Conservation (phyloP, 2,113 vertebrate species). For the Pygoscelis adeliae region DNA sequence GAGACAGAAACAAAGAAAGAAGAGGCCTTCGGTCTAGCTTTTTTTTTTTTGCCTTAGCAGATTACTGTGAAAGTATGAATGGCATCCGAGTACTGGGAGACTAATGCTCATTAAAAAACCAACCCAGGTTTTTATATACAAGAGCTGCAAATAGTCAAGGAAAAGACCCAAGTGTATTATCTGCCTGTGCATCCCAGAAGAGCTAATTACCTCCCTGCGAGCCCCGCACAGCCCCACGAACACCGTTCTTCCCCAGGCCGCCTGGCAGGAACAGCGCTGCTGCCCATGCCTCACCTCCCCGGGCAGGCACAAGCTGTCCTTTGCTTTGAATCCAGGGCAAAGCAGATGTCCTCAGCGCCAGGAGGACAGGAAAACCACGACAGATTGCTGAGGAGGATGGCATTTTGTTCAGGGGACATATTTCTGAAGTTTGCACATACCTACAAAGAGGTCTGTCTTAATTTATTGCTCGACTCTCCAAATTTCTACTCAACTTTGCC, state of each 20-base stretch:
- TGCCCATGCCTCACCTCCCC: background rate
- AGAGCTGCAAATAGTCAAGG: background rate
- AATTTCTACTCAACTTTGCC: background rate
- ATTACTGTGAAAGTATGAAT: constrained; percentile 23
- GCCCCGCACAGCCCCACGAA: background rate
- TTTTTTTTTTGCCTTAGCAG: background rate
- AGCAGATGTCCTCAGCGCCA: background rate
- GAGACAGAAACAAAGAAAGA: background rate
- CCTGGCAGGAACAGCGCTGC: background rate
- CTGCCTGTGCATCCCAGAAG: background rate
- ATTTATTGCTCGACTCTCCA: background rate
- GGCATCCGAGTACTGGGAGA: background rate
- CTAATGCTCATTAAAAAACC: background rate
- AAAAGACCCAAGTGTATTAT: background rate
- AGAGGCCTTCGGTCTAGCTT: background rate
- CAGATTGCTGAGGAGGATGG: background rate
- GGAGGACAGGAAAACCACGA: background rate
- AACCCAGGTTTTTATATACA: background rate
- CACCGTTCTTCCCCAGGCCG: fast-evolving
- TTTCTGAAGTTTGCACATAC: background rate
- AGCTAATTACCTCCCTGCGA: background rate
- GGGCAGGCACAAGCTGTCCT: background rate
- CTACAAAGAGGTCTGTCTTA: background rate
- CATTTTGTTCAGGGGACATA: background rate
- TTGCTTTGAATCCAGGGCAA: background rate